Percentiles rank a stretch among this genome's conserved stretches.
Evolutionary conservation across 35 echinoderm and acorn worm genomes (phyloP).

Genomic region (Apostichopus californicus): DNA sequence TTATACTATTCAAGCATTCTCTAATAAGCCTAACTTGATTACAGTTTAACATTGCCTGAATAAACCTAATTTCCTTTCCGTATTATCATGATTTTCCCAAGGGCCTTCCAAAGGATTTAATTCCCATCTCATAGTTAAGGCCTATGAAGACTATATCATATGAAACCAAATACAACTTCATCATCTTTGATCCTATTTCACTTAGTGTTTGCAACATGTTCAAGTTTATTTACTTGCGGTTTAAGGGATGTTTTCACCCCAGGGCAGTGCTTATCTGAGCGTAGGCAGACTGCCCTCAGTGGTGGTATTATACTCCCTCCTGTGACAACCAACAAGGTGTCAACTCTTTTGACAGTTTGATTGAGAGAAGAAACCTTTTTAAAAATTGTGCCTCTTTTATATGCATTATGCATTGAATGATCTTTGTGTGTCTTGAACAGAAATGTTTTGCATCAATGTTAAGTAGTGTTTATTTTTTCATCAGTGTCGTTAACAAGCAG

Average conservation of each 20-base stretch:
- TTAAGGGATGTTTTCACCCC: background rate
- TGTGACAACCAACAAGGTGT: background rate
- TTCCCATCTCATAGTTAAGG: background rate
- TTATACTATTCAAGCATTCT: background rate
- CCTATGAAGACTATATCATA: background rate
- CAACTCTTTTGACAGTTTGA: background rate
- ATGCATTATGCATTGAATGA: no score
- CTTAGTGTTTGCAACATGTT: background rate
- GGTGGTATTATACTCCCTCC: background rate
- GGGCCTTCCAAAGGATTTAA: background rate
- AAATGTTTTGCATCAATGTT: no score
- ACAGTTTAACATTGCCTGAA: background rate
- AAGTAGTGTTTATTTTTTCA: background rate
- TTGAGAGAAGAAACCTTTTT: background rate
- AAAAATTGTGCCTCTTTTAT: no score
- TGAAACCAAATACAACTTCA: background rate
- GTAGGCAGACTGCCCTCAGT: background rate
- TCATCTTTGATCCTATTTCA: slow-evolving; percentile 11
- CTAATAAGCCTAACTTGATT: slow-evolving; percentile 21
- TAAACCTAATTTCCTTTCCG: slow-evolving; percentile 26
- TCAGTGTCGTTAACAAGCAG: background rate
- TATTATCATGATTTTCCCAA: background rate
- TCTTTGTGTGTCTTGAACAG: no score
- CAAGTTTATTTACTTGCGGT: background rate
- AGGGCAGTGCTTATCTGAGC: background rate